Conservation (phyloP, 2,797 vertebrate genomes). For the Pseudochromis fuscus region DNA sequence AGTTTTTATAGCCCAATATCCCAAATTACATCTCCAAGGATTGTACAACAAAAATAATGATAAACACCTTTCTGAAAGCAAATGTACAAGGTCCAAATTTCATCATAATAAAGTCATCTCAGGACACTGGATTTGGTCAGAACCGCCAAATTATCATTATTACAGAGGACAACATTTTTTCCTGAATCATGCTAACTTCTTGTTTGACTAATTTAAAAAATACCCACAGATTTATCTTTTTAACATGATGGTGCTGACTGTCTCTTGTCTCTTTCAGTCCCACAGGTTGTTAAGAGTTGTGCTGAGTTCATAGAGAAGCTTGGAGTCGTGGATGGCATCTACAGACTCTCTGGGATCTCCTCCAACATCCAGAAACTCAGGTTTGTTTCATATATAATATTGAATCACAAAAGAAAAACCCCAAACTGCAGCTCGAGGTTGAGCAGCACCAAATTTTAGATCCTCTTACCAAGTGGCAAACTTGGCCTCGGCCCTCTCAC, state of each 20-base stretch:
- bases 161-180: too few relatives aligned
- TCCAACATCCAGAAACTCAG: constrained; percentile 99
- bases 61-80: too few relatives aligned
- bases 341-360: constrained; percentile 96
- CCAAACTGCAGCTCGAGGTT: background rate
- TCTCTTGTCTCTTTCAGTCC: constrained; percentile 83
- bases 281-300: constrained; percentile 97
- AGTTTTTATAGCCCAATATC: too few relatives aligned
- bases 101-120: too few relatives aligned
- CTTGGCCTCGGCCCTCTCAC: background rate
- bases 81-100: too few relatives aligned
- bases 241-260: background rate
- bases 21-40: too few relatives aligned
- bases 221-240: too few relatives aligned
- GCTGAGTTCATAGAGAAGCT: constrained; percentile 97
- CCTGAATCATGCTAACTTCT: too few relatives aligned
- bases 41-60: too few relatives aligned
- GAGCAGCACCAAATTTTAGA: background rate
- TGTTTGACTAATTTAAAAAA: background rate
- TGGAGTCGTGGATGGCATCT: constrained; percentile 98
- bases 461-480: background rate
- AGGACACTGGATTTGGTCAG: too few relatives aligned
- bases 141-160: too few relatives aligned
- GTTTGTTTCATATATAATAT: constrained; percentile 73
- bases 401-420: background rate